These are phyloP conservation scores for Babyrousa celebensis DNA, from an alignment of 2,797 vertebrate species.

Conservation along the genomic window DNA sequence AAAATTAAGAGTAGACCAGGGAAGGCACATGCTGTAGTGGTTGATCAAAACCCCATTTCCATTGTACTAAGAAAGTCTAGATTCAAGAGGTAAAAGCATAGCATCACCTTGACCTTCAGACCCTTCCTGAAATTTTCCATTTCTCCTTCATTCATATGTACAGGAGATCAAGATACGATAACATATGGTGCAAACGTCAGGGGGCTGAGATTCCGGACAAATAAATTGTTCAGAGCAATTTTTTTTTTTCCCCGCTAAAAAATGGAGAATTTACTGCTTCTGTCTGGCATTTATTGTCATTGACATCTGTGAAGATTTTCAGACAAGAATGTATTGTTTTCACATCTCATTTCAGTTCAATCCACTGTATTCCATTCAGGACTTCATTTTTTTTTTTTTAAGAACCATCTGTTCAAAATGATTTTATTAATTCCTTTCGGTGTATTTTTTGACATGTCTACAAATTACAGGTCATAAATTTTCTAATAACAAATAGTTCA, in stretches of 20 bases:
- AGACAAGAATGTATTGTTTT: constrained; percentile 45
- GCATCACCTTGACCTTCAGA: background rate
- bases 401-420: constrained; percentile 83
- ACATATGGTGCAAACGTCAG: constrained; percentile 8
- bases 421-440: constrained; percentile 83
- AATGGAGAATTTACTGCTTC: constrained; percentile 57
- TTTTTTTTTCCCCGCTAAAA: constrained; percentile 54
- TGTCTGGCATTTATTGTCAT: constrained; percentile 48
- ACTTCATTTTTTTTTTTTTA: constrained; percentile 43
- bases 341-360: background rate
- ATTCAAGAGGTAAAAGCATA: background rate
- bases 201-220: constrained; percentile 39
- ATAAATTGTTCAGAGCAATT: constrained; percentile 68
- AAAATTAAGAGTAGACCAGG: background rate
- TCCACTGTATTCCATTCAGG: constrained; percentile 31
- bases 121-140: background rate
- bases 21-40: background rate
- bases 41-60: constrained; percentile 43
- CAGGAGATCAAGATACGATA: background rate
- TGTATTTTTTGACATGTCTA: constrained; percentile 81
- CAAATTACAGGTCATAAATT: constrained; percentile 84
- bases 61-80: background rate
- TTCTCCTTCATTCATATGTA: constrained; percentile 17
- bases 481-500: constrained; percentile 83
- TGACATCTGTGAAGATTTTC: constrained; percentile 67